A percentile compares a stretch with the other conserved stretches of the same genome.
Conservation (phyloP, 2,797 vertebrate genomes). For the Galago senegalensis region DNA sequence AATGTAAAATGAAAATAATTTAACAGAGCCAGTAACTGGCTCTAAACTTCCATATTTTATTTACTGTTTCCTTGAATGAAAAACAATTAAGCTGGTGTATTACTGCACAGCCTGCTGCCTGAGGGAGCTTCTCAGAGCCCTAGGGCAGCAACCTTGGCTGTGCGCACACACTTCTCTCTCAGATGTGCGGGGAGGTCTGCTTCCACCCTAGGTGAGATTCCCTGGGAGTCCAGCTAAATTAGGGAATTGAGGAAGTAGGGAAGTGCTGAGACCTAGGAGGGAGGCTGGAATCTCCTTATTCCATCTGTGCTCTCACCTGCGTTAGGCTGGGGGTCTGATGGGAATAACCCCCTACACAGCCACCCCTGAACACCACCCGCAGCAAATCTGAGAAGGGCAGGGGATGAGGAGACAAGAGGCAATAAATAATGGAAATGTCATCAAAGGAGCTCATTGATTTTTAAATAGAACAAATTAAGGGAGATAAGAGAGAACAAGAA, state of each 20-base stretch:
- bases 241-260: no score
- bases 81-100: constrained; percentile 67
- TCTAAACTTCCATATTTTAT: constrained; percentile 64
- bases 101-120: background rate
- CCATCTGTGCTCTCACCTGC: background rate
- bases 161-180: background rate
- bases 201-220: background rate
- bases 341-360: background rate
- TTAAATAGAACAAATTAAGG: constrained; percentile 23
- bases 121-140: background rate
- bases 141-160: background rate
- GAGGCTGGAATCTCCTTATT: background rate
- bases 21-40: constrained; percentile 48
- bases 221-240: background rate
- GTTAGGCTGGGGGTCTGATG: background rate
- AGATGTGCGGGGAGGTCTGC: no score
- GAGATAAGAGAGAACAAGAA: background rate
- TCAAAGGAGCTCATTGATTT: background rate
- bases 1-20: constrained; percentile 76
- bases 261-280: background rate
- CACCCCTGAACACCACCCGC: background rate
- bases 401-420: background rate
- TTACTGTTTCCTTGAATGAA: constrained; percentile 65
- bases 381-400: accelerated
- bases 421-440: background rate